Evolutionary conservation across 2,113 vertebrate species (phyloP).

Genomic region (Gopherus evgoodei): DNA sequence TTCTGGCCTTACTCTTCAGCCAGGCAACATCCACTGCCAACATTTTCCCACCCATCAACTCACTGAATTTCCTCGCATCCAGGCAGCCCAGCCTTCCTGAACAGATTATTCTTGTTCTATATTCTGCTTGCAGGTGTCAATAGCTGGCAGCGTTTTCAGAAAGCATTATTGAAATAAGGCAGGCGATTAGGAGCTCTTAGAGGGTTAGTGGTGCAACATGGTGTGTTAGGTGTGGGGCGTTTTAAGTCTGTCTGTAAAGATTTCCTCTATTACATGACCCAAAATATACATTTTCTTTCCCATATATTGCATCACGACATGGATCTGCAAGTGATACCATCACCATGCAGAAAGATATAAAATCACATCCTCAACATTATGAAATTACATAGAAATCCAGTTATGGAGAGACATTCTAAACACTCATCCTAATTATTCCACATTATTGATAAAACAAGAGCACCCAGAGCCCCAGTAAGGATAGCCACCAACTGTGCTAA

Average conservation of each 20-base stretch:
- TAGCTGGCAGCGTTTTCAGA: neutral
- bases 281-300: neutral
- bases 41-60: neutral
- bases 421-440: neutral
- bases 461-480: neutral
- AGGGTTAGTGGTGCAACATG: neutral
- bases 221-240: neutral
- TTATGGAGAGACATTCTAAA: neutral
- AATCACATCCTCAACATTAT: neutral
- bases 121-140: rapidly evolving
- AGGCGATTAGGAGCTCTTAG: neutral
- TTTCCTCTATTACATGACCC: neutral
- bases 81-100: neutral
- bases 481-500: neutral
- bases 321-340: neutral
- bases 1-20: neutral
- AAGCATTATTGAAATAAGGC: rapidly evolving
- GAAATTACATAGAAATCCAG: neutral
- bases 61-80: neutral
- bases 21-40: neutral
- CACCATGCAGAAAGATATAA: neutral
- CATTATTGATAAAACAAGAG: neutral
- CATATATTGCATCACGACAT: neutral
- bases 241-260: neutral
- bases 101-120: neutral